A percentile compares a stretch with the other conserved stretches of the same genome.
These are phyloP conservation scores for Limenitis camilla DNA, from an alignment of 2,888 invertebrate genomes.

Conservation along the genomic window DNA sequence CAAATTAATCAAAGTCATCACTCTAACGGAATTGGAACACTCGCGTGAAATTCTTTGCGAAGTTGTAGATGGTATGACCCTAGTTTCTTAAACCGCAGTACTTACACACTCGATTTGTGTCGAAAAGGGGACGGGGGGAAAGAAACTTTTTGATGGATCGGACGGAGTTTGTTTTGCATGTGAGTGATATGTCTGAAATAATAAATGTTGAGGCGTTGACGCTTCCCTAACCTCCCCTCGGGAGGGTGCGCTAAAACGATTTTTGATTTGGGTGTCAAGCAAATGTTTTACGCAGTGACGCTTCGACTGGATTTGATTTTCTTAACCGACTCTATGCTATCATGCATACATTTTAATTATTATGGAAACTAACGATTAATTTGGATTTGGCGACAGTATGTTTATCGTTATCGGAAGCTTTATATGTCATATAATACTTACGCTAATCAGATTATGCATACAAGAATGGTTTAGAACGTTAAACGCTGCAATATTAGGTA, in stretches of 20 bases:
- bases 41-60: conserved; percentile 16
- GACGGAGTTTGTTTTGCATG: conserved; percentile 75
- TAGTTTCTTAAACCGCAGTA: conserved; percentile 49
- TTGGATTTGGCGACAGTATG: conserved; percentile 33
- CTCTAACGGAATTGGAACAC: conserved; percentile 10
- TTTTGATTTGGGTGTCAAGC: conserved; percentile 75
- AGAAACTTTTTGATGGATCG: conserved; percentile 73
- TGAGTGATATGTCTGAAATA: conserved; percentile 76
- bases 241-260: conserved; percentile 72
- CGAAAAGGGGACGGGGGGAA: conserved; percentile 32
- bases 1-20: conserved; percentile 21
- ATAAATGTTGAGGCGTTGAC: conserved; percentile 75
- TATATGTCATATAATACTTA: conserved; percentile 69
- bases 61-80: conserved; percentile 15
- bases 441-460: conserved; percentile 73
- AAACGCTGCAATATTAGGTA: conserved; percentile 55
- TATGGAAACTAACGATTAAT: not conserved
- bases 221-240: conserved; percentile 56
- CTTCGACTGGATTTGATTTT: conserved; percentile 69
- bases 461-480: conserved; percentile 65
- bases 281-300: conserved; percentile 72
- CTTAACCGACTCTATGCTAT: conserved; percentile 68
- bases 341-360: conserved; percentile 24
- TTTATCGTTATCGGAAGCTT: conserved; percentile 60
- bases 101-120: conserved; percentile 73